Percentiles rank a stretch among this genome's conserved stretches.
phyloP scores from a whole-genome alignment of 2,888 invertebrate species.

The Patella depressa region DNA sequence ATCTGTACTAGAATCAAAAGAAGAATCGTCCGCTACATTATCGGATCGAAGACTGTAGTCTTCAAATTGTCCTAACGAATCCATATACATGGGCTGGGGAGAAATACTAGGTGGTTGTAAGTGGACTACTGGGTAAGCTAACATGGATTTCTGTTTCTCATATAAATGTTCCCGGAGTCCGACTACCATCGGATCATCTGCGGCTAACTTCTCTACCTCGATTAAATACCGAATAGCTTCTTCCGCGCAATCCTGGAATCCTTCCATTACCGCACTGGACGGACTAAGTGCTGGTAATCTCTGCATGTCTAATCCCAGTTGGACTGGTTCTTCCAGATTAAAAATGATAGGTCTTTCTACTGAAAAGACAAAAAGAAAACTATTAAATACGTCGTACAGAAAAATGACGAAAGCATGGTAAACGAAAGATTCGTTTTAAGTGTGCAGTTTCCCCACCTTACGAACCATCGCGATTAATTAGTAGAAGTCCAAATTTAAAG shows the following conservation, averaged over 20 bases:
- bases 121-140: neutral
- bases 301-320: slow-evolving; percentile 19
- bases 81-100: neutral
- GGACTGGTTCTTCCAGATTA: neutral
- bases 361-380: neutral
- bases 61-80: neutral
- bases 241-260: slow-evolving; percentile 52
- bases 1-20: slow-evolving; percentile 12
- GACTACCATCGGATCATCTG: slow-evolving; percentile 47
- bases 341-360: neutral
- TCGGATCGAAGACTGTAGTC: slow-evolving; percentile 30
- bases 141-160: slow-evolving; percentile 38
- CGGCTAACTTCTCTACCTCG: slow-evolving; percentile 47
- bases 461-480: too few species aligned
- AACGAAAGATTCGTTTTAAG: too few species aligned
- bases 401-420: too few species aligned
- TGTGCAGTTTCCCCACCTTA: too few species aligned
- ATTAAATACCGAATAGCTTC: slow-evolving; percentile 51
- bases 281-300: slow-evolving; percentile 22
- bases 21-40: slow-evolving; percentile 12
- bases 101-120: neutral
- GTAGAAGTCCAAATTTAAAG: too few species aligned
- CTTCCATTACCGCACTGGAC: slow-evolving; percentile 38
- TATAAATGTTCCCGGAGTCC: slow-evolving; percentile 45
- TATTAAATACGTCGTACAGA: neutral